Evolutionary conservation across 2,797 vertebrate species (phyloP).

Genomic region (Acanthurus leucopareius): DNA sequence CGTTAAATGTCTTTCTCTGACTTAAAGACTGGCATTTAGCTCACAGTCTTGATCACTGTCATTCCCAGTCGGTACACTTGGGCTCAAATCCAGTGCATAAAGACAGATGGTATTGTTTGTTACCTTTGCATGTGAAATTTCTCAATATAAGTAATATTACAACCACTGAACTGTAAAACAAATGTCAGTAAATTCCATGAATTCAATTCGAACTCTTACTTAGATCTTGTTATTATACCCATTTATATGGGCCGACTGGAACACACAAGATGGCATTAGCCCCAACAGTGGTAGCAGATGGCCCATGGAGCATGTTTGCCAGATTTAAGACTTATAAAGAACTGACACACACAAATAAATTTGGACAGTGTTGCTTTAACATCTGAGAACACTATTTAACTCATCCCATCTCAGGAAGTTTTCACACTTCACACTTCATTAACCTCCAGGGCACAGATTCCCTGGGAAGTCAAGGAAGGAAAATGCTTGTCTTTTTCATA

Average conservation of each 20-base stretch:
- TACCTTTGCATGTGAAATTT: constrained; percentile 31
- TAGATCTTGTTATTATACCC: constrained; percentile 61
- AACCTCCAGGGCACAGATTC: constrained; percentile 91
- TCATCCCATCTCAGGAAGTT: constrained; percentile 93
- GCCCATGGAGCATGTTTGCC: constrained; percentile 78
- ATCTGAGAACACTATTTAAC: constrained; percentile 95
- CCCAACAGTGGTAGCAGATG: constrained; percentile 59
- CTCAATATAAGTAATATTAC: constrained; percentile 31
- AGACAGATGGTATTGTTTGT: constrained; percentile 15
- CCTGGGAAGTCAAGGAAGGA: constrained; percentile 88
- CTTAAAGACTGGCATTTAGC: constrained; percentile 1
- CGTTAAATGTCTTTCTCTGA: not conserved
- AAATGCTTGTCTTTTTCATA: constrained; percentile 84
- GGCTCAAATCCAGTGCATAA: not conserved
- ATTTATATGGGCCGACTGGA: constrained; percentile 64
- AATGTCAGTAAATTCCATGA: constrained; percentile 59
- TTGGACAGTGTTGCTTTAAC: constrained; percentile 87
- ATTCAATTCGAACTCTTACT: constrained; percentile 56
- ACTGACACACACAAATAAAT: constrained; percentile 85
- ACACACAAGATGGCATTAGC: constrained; percentile 62
- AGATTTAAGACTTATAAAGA: constrained; percentile 84
- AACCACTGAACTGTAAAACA: constrained; percentile 46
- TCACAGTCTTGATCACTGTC: not conserved
- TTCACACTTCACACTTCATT: constrained; percentile 99
- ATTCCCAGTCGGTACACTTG: not conserved